Evolutionary conservation across 2,797 vertebrate genomes (phyloP).

Genomic region (Cygnus olor): DNA sequence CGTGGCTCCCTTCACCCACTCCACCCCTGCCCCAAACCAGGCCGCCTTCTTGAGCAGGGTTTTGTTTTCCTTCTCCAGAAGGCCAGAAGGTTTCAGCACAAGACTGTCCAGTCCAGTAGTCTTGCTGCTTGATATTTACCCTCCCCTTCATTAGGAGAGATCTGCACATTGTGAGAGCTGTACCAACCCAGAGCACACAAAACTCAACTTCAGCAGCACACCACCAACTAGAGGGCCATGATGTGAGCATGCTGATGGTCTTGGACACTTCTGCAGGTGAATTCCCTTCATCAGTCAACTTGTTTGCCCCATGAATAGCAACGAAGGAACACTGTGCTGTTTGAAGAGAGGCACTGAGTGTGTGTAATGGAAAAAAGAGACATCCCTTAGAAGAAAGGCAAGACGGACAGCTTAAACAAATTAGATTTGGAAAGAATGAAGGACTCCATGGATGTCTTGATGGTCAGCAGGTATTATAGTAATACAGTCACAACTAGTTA

Average conservation of each 20-base stretch:
- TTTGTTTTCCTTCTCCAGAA: not conserved
- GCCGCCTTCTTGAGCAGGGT: not conserved
- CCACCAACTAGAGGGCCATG: not conserved
- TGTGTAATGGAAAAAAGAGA: constrained; percentile 26
- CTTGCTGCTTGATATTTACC: not conserved
- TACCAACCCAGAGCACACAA: not conserved
- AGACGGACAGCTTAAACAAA: constrained; percentile 24
- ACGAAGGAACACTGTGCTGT: constrained; percentile 19
- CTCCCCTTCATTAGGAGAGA: not conserved
- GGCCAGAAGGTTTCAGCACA: not conserved
- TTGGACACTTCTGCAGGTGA: constrained; percentile 12
- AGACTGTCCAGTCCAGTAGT: not conserved
- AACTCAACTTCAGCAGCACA: not conserved
- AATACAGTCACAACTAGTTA: not conserved
- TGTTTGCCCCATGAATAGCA: constrained; percentile 26
- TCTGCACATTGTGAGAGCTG: not conserved
- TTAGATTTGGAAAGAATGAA: constrained; percentile 17
- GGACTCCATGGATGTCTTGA: not conserved
- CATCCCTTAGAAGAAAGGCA: constrained; percentile 16
- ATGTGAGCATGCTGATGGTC: not conserved
- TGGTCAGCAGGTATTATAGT: not conserved
- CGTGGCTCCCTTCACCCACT: not conserved
- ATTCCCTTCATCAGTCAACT: constrained; percentile 28
- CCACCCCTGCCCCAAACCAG: not conserved
- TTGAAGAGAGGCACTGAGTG: not conserved